These are phyloP conservation scores for Actinernus sp. DNA, from an alignment of 92 coral and sea anemone genomes.

Conservation along the genomic window DNA sequence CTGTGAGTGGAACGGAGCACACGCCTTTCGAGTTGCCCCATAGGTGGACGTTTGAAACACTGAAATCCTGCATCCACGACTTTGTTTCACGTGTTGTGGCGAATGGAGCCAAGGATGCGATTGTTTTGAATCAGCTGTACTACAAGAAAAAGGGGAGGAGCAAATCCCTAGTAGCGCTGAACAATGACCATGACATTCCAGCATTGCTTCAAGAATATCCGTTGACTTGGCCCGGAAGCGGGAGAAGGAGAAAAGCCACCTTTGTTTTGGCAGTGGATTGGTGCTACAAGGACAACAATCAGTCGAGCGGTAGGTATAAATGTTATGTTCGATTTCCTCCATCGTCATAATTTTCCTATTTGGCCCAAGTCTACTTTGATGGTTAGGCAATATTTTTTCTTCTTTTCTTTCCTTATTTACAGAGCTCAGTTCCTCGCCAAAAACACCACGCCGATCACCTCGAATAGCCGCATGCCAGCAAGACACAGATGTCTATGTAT, in stretches of 20 bases:
- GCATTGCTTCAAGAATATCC: slow-evolving; percentile 36
- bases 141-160: slow-evolving; percentile 27
- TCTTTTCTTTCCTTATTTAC: no score
- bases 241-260: no score
- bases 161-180: slow-evolving; percentile 19
- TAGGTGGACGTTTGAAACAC: slow-evolving; percentile 20
- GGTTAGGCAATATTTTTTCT: no score
- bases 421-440: no score
- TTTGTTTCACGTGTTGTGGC: slow-evolving; percentile 1
- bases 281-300: no score
- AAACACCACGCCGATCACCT: no score
- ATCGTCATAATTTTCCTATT: no score
- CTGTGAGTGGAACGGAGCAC: slow-evolving; percentile 9
- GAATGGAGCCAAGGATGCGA: slow-evolving; percentile 9
- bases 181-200: slow-evolving; percentile 23
- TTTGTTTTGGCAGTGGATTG: slow-evolving; percentile 21
- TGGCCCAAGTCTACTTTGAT: no score
- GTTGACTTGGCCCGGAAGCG: slow-evolving; percentile 1
- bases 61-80: slow-evolving; percentile 8
- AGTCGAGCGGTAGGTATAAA: no score
- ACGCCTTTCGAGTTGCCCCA: slow-evolving; percentile 24
- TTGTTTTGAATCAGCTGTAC: slow-evolving; percentile 15
- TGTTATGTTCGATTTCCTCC: no score
- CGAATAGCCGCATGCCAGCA: no score
- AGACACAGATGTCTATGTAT: no score